Evolutionary conservation across 2,888 invertebrate species (phyloP), one percentile per base, ranked within the genome.

Genomic region (Nomada fabriciana): DNA sequence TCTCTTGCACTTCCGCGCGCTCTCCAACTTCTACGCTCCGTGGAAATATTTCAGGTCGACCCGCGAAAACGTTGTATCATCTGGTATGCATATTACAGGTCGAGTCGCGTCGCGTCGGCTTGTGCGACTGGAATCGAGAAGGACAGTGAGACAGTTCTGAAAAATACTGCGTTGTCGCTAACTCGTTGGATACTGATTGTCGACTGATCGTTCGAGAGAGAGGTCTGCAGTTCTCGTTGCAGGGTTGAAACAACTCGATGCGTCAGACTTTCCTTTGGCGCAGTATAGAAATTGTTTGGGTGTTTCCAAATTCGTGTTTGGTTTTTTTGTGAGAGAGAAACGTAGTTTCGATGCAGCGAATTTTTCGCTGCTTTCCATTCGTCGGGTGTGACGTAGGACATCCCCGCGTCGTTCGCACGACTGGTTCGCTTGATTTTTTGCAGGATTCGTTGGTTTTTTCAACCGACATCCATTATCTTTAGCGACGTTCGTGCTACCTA

Each of bases 391-490:
- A 59, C 79, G 47, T n/a, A 25, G 42, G 47, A 52, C 65, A 78
- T 64, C 52, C 57, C 29, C n/a, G 25, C 43, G 43, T 77, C 69
- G 53, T 42, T 52, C 29, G 15, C 42, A 11, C 18, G 29, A 29
- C 47, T 9, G 11, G 57, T 23, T 65, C 68, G 57, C 42, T 79
- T 42, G 63, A 69, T 79, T 77, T 47, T 47, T 53, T 68, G 57
- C 57, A 36, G 42, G 53, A 47, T 55, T 57, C 64, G 20, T 53
- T 64, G 43, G 64, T 69, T 83, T 78, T 80, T 36, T 76, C 76
- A 67, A 15, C 67, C 73, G 72, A 79, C 82, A 72, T 86, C 88
- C 84, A 88, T 87, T 88, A 87, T 88, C 82, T 67, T 65, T 50
- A 42, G 74, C 61, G 69, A 80, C 36, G 52, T 75, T 72, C 55